Conservation (phyloP, 2,113 vertebrate species). For the Carettochelys insculpta region DNA sequence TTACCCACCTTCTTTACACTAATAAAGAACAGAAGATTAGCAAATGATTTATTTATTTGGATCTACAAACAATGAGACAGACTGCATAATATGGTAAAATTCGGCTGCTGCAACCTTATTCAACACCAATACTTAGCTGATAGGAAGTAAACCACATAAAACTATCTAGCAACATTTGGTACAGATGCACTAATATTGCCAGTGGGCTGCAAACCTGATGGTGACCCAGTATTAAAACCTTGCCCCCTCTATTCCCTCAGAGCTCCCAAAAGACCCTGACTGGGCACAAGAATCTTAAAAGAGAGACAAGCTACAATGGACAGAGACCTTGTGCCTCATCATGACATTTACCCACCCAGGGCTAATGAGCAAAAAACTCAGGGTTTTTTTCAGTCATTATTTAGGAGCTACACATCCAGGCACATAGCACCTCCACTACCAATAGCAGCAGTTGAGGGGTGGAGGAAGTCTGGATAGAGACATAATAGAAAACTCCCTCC, state of each 20-base stretch:
- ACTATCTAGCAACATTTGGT: background rate
- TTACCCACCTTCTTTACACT: background rate
- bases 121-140: fast-evolving
- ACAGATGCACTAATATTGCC: background rate
- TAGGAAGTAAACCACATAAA: background rate
- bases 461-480: background rate
- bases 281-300: background rate
- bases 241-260: background rate
- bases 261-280: too few relatives aligned
- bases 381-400: too few relatives aligned
- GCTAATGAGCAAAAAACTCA: fast-evolving
- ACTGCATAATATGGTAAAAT: background rate
- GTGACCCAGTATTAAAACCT: fast-evolving
- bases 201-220: background rate
- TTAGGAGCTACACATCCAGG: background rate
- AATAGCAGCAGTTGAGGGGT: background rate
- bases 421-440: background rate
- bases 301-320: fast-evolving
- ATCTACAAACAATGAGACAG: background rate
- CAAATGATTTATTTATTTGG: fast-evolving
- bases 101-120: background rate
- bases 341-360: fast-evolving
- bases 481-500: background rate
- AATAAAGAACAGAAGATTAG: background rate
- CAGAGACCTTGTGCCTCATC: background rate